A percentile compares a stretch with the other conserved stretches of the same genome.
Evolutionary conservation across 2,113 vertebrate species (phyloP).

Genomic region (Crotalus horridus): DNA sequence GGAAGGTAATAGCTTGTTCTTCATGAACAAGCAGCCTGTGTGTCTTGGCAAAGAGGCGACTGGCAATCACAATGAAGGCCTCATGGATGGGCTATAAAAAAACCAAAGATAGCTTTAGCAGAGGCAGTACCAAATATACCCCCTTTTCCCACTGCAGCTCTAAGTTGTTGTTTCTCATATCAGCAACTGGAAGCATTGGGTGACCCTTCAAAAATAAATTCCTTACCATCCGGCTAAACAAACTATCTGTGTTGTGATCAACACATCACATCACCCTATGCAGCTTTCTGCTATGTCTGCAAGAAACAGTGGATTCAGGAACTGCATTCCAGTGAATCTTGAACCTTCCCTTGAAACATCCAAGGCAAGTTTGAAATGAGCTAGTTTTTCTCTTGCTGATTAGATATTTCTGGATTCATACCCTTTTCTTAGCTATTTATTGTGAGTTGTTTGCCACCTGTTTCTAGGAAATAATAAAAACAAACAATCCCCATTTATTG

Average conservation of each 20-base stretch:
- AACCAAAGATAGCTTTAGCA: neutral
- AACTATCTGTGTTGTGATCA: neutral
- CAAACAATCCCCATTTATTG: neutral
- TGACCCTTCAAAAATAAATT: neutral
- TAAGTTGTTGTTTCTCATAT: neutral
- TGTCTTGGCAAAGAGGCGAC: slow-evolving; percentile 77
- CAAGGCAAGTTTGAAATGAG: neutral
- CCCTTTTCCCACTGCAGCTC: neutral
- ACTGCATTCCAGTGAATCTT: neutral
- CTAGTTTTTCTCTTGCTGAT: neutral
- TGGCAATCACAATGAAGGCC: slow-evolving; percentile 78
- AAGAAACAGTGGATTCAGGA: too few relatives aligned
- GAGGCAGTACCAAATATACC: neutral
- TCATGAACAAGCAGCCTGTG: slow-evolving; percentile 66
- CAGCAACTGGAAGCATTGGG: too few relatives aligned
- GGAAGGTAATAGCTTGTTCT: slow-evolving; percentile 34
- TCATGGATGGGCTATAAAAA: slow-evolving; percentile 70
- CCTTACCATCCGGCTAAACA: neutral
- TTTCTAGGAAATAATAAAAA: neutral
- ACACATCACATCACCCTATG: neutral
- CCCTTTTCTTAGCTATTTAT: neutral
- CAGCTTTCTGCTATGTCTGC: neutral
- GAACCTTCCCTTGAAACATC: neutral
- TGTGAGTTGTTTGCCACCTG: neutral
- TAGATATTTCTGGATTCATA: neutral